Evolutionary conservation across 2,113 vertebrate species (phyloP).

Genomic region (Apeltes quadracus): DNA sequence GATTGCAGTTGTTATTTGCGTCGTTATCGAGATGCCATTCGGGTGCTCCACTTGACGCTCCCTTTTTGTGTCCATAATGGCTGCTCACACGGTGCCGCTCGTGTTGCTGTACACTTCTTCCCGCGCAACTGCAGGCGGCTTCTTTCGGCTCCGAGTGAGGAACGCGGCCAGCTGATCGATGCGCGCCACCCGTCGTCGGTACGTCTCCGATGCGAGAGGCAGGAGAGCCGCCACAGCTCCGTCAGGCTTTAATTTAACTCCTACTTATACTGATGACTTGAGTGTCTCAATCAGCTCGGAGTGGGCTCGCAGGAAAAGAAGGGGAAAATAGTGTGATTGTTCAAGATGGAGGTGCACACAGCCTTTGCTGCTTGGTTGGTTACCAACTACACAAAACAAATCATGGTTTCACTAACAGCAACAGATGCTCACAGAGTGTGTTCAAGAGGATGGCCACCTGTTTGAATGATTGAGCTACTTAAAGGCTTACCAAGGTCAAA

Average conservation of each 20-base stretch:
- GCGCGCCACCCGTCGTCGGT: background rate
- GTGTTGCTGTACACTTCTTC: background rate
- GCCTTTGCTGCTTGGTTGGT: background rate
- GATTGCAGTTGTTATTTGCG: background rate
- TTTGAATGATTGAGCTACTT: slow-evolving; percentile 1
- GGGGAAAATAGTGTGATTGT: background rate
- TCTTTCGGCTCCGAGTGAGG: background rate
- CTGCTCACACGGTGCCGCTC: background rate
- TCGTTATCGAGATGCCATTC: background rate
- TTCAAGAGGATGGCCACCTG: slow-evolving; percentile 14
- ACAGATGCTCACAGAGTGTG: background rate
- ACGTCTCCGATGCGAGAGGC: background rate
- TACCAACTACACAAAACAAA: background rate
- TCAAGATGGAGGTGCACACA: slow-evolving; percentile 11
- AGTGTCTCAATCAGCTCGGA: slow-evolving; percentile 19
- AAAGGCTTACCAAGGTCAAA: slow-evolving; percentile 40
- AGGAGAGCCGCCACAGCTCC: background rate
- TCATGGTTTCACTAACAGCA: background rate
- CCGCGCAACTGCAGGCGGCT: background rate
- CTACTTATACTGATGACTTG: slow-evolving; percentile 15
- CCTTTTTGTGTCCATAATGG: background rate
- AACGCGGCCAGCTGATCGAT: background rate
- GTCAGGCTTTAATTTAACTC: background rate
- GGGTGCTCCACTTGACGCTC: background rate
- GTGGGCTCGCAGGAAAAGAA: background rate